These are phyloP conservation scores for Blennius ocellaris DNA, from an alignment of 2,113 vertebrate genomes.

Conservation along the genomic window DNA sequence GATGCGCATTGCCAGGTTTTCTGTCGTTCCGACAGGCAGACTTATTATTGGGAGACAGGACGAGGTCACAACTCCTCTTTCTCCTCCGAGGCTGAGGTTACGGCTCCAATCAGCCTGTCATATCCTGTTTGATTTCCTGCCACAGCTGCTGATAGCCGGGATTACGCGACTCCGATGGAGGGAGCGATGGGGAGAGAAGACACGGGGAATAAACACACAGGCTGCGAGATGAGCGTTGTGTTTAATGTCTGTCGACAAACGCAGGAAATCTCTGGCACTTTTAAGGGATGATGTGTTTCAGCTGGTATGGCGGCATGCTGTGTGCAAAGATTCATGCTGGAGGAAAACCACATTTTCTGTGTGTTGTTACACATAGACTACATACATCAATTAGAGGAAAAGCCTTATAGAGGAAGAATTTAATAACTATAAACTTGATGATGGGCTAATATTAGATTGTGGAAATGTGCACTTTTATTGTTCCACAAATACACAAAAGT, in stretches of 20 bases:
- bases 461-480: no score
- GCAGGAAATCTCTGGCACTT: conserved; percentile 12
- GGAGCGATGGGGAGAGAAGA: conserved; percentile 11
- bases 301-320: neutral
- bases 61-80: conserved; percentile 20
- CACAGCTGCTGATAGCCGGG: conserved; percentile 40
- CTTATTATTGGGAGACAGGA: conserved; percentile 18
- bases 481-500: no score
- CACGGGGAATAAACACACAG: neutral
- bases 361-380: no score
- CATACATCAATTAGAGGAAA: no score
- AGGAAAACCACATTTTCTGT: no score
- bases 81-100: conserved; percentile 29
- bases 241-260: conserved; percentile 26
- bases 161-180: conserved; percentile 26
- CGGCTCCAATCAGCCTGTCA: conserved; percentile 33
- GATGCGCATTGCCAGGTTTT: no score
- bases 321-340: neutral
- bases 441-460: no score
- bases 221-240: neutral
- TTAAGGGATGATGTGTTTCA: neutral
- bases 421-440: no score
- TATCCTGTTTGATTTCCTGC: conserved; percentile 62
- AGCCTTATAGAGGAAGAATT: no score
- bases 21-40: neutral